Evolutionary conservation across 2,797 vertebrate species (phyloP).

Genomic region (Nothura maculosa): DNA sequence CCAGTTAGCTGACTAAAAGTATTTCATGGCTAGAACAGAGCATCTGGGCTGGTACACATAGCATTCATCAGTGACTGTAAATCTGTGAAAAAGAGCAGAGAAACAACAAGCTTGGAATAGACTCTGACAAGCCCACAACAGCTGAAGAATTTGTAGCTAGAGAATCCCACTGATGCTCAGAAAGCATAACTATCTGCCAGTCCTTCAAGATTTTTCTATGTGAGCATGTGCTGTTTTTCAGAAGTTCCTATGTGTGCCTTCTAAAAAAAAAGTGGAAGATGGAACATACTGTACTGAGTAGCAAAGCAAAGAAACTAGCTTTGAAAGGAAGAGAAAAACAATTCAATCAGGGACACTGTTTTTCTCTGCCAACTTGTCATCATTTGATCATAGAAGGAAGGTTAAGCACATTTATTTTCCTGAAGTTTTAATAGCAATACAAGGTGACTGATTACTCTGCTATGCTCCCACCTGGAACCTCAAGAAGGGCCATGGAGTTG

Average conservation of each 20-base stretch:
- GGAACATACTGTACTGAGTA: constrained; percentile 52
- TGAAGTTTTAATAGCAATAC: neutral
- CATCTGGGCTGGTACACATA: constrained; percentile 64
- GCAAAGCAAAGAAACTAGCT: neutral
- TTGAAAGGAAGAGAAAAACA: constrained; percentile 1
- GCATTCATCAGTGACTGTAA: constrained; percentile 58
- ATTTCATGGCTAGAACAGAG: constrained; percentile 70
- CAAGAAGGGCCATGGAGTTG: neutral
- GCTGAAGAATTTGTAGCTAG: constrained; percentile 68
- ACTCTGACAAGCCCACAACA: constrained; percentile 60
- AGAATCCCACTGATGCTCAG: constrained; percentile 56
- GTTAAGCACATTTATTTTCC: neutral
- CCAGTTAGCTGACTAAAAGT: constrained; percentile 77
- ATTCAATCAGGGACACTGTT: neutral
- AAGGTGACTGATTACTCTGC: neutral
- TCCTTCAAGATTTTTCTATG: constrained; percentile 51
- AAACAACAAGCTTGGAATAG: constrained; percentile 64
- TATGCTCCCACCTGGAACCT: neutral
- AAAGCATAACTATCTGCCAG: constrained; percentile 65
- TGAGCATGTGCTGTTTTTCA: constrained; percentile 75
- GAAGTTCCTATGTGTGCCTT: constrained; percentile 45
- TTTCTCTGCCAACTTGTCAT: neutral
- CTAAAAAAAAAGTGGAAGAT: constrained; percentile 45
- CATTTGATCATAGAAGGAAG: neutral
- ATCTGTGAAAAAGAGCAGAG: constrained; percentile 62